Percentiles rank a stretch among this genome's conserved stretches.
Conservation (phyloP, 2,797 vertebrate genomes). For the Pygocentrus nattereri region DNA sequence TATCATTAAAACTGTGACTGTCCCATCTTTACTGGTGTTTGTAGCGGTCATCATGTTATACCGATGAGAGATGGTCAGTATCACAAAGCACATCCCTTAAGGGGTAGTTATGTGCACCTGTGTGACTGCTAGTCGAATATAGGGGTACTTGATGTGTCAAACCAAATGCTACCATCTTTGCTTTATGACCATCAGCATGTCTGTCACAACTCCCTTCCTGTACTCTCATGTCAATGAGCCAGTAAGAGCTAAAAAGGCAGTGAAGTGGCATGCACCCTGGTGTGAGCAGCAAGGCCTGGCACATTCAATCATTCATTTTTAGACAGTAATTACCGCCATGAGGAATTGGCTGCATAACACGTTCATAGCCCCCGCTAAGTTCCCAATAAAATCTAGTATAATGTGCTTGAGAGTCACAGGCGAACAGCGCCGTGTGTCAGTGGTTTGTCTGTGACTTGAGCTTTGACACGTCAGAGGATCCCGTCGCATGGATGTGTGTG, state of each 20-base stretch:
- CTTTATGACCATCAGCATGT: conserved; percentile 19
- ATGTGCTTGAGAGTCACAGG: no score
- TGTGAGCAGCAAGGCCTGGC: conserved; percentile 47
- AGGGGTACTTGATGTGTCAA: conserved; percentile 32
- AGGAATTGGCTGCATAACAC: conserved; percentile 53
- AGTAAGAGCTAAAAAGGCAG: conserved; percentile 54
- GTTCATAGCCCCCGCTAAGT: not conserved
- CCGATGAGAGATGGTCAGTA: conserved; percentile 21
- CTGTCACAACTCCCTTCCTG: not conserved
- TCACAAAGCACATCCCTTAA: conserved; percentile 8
- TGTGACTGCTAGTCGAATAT: not conserved
- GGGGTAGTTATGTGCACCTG: conserved; percentile 3
- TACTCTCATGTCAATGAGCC: conserved; percentile 48
- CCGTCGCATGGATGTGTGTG: not conserved
- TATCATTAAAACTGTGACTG: no score
- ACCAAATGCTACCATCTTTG: conserved; percentile 36
- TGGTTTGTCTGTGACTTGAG: not conserved
- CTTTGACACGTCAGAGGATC: not conserved
- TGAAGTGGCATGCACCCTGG: conserved; percentile 46
- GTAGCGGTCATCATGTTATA: conserved; percentile 32
- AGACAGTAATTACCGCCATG: conserved; percentile 70
- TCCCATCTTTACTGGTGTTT: not conserved
- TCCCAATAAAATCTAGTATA: not conserved
- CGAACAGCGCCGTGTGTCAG: not conserved
- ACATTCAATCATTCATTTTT: conserved; percentile 63